These are phyloP conservation scores for Xiphorhynchus elegans DNA, from an alignment of 2,113 vertebrate genomes.

Conservation along the genomic window DNA sequence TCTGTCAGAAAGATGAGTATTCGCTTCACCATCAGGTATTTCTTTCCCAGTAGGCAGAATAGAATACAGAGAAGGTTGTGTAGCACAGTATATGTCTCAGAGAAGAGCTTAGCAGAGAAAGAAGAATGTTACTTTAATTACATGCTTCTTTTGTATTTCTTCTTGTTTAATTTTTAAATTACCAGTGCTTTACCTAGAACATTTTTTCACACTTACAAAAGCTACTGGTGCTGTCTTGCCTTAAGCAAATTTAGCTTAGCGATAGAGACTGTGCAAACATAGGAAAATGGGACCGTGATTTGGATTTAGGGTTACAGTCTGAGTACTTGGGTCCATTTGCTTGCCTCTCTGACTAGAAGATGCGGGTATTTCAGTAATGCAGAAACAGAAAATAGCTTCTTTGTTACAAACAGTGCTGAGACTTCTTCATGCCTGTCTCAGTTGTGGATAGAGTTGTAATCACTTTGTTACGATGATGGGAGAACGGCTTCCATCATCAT, in stretches of 20 bases:
- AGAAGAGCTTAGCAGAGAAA: background rate
- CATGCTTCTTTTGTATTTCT: background rate
- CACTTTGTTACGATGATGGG: background rate
- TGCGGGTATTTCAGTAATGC: background rate
- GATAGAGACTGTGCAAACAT: background rate
- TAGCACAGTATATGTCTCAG: background rate
- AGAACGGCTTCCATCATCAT: background rate
- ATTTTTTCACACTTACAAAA: rapidly evolving
- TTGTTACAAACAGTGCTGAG: background rate
- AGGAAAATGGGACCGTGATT: background rate
- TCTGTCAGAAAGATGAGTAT: background rate
- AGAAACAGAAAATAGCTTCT: background rate
- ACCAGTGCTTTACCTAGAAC: background rate
- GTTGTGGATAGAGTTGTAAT: background rate
- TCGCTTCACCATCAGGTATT: background rate
- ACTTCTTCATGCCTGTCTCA: background rate
- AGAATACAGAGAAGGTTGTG: background rate
- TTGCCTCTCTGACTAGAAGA: background rate
- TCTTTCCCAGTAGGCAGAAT: background rate
- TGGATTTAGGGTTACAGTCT: background rate
- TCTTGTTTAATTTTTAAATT: background rate
- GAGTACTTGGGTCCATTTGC: background rate
- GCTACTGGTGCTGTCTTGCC: background rate
- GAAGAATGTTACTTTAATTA: background rate
- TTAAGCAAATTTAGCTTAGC: background rate